Conservation (phyloP, 2,888 invertebrate genomes). For the Prenolepis imparis region DNA sequence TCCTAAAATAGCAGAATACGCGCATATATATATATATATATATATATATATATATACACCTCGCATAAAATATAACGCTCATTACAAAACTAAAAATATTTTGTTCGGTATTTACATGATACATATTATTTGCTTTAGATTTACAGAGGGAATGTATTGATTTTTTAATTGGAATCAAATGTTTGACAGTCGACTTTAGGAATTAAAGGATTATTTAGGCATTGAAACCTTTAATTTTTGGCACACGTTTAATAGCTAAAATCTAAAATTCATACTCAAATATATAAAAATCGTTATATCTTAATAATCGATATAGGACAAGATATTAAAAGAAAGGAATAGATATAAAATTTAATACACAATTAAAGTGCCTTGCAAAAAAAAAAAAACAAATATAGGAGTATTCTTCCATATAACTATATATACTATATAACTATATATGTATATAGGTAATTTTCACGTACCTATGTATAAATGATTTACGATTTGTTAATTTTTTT, state of each 20-base stretch:
- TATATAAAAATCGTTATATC: constrained; percentile 32
- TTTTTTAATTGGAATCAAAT: neutral
- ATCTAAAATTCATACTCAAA: constrained; percentile 37
- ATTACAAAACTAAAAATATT: constrained; percentile 34
- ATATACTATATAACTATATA: neutral
- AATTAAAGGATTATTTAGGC: constrained; percentile 29
- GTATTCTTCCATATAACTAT: constrained; percentile 9
- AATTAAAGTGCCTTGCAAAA: constrained; percentile 48
- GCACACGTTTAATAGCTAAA: constrained; percentile 48
- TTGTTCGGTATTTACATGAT: constrained; percentile 4
- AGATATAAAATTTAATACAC: constrained; percentile 46
- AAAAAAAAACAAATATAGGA: constrained; percentile 37
- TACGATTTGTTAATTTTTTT: constrained; percentile 20
- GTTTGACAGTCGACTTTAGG: constrained; percentile 2
- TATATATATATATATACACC: neutral
- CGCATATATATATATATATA: neutral
- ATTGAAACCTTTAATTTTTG: constrained; percentile 39
- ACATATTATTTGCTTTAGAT: neutral
- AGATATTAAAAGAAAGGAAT: constrained; percentile 16
- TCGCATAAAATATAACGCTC: constrained; percentile 26
- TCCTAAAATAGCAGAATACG: neutral
- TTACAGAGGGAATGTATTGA: neutral
- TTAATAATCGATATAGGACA: neutral
- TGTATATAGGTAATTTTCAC: neutral
- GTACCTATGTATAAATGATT: constrained; percentile 1